A percentile compares a stretch with the other conserved stretches of the same genome.
phyloP scores from a whole-genome alignment of 2,113 vertebrate species.

The Grammomys surdaster region DNA sequence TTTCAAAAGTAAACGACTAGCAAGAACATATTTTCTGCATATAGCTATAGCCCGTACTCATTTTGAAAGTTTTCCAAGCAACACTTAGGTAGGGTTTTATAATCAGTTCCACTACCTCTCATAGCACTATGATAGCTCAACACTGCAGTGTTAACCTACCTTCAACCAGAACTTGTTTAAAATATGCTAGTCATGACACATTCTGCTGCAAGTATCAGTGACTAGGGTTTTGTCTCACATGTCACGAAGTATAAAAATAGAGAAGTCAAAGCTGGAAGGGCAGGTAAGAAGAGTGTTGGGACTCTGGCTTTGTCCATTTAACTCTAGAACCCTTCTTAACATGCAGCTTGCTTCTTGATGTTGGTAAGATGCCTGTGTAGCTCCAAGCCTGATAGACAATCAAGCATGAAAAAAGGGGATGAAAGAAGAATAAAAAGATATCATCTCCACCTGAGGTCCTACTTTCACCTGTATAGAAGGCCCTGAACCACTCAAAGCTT shows the following conservation, averaged over 20 bases:
- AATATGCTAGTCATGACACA: not conserved
- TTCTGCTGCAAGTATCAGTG: not conserved
- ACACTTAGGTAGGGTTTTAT: not conserved
- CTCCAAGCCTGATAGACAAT: not conserved
- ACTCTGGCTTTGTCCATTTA: not conserved
- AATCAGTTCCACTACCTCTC: slow-evolving; percentile 27
- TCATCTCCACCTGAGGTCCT: not conserved
- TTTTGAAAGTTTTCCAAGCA: slow-evolving; percentile 57
- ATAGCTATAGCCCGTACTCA: not conserved
- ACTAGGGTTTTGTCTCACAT: slow-evolving; percentile 3
- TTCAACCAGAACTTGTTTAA: slow-evolving; percentile 42
- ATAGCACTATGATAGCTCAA: not conserved
- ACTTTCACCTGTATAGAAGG: not conserved
- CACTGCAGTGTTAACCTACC: not conserved
- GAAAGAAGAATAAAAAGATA: not conserved
- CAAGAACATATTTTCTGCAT: slow-evolving; percentile 26
- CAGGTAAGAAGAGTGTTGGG: not conserved
- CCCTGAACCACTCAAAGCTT: not conserved
- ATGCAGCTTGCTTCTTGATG: not conserved
- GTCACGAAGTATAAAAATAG: not conserved
- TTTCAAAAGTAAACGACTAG: slow-evolving; percentile 18
- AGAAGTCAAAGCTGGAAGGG: not conserved
- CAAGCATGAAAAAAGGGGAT: not conserved
- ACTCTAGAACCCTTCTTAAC: not conserved
- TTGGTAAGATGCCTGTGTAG: not conserved